Conservation (phyloP, 2,797 vertebrate genomes). For the Cossypha caffra region DNA sequence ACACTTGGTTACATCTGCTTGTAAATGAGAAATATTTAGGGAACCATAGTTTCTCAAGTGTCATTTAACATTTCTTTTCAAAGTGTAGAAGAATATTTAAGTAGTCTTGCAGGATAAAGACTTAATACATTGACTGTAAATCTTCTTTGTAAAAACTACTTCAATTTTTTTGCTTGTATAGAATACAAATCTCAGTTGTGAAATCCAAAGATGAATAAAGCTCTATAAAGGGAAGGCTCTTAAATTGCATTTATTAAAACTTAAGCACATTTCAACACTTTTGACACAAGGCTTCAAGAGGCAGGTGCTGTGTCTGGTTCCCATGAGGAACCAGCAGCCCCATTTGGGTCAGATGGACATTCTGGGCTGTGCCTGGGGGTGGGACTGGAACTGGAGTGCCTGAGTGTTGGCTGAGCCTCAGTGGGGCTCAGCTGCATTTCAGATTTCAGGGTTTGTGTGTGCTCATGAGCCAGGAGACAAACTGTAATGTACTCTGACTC, state of each 20-base stretch:
- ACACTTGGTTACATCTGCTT: neutral
- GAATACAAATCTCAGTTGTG: conserved; percentile 9
- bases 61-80: neutral
- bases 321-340: neutral
- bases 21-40: neutral
- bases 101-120: neutral
- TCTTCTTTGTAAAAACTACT: neutral
- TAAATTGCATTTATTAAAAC: conserved; percentile 32
- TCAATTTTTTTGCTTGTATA: neutral
- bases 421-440: neutral
- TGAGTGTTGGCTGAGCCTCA: neutral
- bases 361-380: neutral
- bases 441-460: neutral
- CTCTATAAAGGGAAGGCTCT: conserved; percentile 29
- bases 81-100: conserved; percentile 33
- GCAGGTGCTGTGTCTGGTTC: neutral
- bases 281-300: neutral
- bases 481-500: neutral
- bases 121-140: neutral
- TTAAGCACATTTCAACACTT: neutral
- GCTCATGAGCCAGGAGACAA: neutral
- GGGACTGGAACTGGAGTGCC: neutral
- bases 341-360: fast-evolving
- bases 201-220: conserved; percentile 65
- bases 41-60: neutral